These are phyloP conservation scores for Acinonyx jubatus DNA, from an alignment of 2,113 vertebrate species.

Conservation along the genomic window DNA sequence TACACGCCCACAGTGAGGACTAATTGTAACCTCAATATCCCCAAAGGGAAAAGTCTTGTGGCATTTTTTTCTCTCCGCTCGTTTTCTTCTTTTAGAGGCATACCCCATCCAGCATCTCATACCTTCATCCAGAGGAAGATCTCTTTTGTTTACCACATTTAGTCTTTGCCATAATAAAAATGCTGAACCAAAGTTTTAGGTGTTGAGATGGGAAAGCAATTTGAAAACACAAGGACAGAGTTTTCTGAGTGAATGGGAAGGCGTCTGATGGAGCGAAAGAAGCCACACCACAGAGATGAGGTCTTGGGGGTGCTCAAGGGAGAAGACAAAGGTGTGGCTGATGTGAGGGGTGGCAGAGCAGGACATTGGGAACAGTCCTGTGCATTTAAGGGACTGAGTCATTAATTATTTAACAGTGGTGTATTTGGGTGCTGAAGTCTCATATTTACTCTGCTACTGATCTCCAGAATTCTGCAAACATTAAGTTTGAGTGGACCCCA, in stretches of 20 bases:
- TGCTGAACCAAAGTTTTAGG: background rate
- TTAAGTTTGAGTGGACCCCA: background rate
- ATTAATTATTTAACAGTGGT: background rate
- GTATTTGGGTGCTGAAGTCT: background rate
- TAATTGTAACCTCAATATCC: background rate
- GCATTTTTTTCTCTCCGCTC: background rate
- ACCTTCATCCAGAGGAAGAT: background rate
- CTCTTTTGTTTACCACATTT: background rate
- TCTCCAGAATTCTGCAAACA: constrained; percentile 13
- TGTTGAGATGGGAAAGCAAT: background rate
- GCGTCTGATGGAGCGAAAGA: no score
- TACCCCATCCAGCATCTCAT: rapidly evolving
- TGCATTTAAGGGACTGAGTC: background rate
- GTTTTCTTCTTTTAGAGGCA: background rate
- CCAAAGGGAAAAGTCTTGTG: background rate
- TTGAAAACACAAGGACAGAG: background rate
- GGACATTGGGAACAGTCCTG: background rate
- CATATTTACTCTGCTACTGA: background rate
- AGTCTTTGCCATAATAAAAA: background rate
- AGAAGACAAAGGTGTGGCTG: background rate
- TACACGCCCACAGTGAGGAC: background rate
- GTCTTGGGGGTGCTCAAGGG: background rate
- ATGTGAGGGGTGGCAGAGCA: rapidly evolving
- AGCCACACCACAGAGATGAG: background rate
- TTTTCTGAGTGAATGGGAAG: background rate